phyloP scores from a whole-genome alignment of 2,888 invertebrate species.

The Blastobasis lacticolella region DNA sequence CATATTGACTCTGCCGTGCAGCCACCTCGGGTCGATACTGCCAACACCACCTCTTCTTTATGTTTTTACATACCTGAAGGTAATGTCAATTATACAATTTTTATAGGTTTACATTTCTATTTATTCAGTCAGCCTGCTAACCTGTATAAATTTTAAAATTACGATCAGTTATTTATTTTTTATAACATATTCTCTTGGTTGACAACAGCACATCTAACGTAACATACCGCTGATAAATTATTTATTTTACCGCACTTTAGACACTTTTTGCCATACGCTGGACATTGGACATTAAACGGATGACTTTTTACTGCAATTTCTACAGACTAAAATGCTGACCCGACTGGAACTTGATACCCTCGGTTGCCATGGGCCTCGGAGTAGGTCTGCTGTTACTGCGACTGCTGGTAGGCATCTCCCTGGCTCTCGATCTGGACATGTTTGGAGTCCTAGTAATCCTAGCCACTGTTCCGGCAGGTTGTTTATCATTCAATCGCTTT shows the following conservation, averaged over 20 bases:
- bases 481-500: not conserved
- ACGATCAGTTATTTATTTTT: not conserved
- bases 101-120: not conserved
- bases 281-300: not conserved
- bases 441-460: not conserved
- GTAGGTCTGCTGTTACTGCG: no score
- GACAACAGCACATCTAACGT: not conserved
- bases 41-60: no score
- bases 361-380: no score
- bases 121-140: constrained; percentile 3
- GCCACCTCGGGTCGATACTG: no score
- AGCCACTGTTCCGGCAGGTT: not conserved
- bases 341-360: no score
- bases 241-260: not conserved
- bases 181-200: constrained; percentile 1
- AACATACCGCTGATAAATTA: not conserved
- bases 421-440: not conserved
- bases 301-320: constrained; percentile 2
- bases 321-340: not conserved
- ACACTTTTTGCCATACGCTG: constrained; percentile 4
- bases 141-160: constrained; percentile 4
- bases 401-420: not conserved
- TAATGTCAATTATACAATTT: not conserved
- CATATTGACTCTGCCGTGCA: no score
- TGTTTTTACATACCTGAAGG: not conserved